Evolutionary conservation across 2,797 vertebrate species (phyloP).

Genomic region (Helarctos malayanus): DNA sequence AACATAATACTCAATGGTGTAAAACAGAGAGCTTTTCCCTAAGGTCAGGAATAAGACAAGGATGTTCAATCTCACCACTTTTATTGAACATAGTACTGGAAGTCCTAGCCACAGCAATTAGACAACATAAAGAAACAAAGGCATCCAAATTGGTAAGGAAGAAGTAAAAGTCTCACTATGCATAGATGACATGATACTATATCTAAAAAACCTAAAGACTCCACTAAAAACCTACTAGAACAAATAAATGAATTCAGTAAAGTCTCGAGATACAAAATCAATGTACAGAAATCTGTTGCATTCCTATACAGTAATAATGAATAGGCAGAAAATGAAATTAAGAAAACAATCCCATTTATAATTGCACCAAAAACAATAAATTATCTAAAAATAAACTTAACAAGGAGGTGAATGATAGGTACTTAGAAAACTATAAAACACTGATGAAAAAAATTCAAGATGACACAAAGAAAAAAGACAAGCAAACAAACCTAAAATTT

Average conservation of each 20-base stretch:
- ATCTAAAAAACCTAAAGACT: background rate
- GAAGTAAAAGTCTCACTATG: background rate
- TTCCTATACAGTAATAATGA: background rate
- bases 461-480: background rate
- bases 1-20: background rate
- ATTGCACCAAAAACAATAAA: background rate
- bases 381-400: background rate
- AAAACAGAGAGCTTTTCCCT: background rate
- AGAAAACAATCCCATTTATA: background rate
- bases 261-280: background rate
- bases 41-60: background rate
- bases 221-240: background rate
- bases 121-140: background rate
- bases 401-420: background rate
- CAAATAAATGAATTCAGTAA: background rate
- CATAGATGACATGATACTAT: background rate
- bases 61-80: background rate
- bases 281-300: background rate
- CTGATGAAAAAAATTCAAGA: background rate
- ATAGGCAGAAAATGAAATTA: background rate
- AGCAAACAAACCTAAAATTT: background rate
- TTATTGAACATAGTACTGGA: background rate
- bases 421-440: background rate
- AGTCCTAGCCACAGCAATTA: background rate
- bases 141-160: background rate